phyloP scores from a whole-genome alignment of 2,888 invertebrate species.

The Drosophila kambysellisi region DNA sequence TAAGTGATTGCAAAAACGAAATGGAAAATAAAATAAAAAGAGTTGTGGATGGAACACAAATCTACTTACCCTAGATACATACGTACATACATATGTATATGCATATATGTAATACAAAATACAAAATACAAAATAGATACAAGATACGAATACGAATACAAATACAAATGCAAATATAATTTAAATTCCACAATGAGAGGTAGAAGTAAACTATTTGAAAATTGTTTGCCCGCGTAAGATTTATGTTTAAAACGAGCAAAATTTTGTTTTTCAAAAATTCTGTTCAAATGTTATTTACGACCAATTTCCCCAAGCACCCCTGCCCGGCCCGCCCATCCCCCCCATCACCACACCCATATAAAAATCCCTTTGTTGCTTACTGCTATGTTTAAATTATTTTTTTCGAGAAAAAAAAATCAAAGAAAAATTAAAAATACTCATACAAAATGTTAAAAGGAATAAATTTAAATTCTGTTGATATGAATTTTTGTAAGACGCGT shows the following conservation, averaged over 20 bases:
- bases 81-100: constrained; percentile 31
- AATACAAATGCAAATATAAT: constrained; percentile 45
- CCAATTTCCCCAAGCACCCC: constrained; percentile 5
- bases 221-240: constrained; percentile 63
- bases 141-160: constrained; percentile 37
- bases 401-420: constrained; percentile 37
- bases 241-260: constrained; percentile 45
- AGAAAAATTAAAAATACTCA: constrained; percentile 51
- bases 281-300: constrained; percentile 36
- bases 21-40: constrained; percentile 18
- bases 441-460: constrained; percentile 58
- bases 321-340: constrained; percentile 16
- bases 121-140: constrained; percentile 32
- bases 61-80: constrained; percentile 62
- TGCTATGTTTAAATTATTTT: constrained; percentile 77
- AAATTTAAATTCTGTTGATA: constrained; percentile 80
- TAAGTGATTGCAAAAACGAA: constrained; percentile 61
- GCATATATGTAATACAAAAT: constrained; percentile 37
- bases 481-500: constrained; percentile 75
- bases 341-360: constrained; percentile 1
- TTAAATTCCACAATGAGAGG: constrained; percentile 40
- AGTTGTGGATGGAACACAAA: constrained; percentile 56
- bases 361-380: constrained; percentile 72
- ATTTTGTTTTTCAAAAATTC: constrained; percentile 24
- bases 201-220: constrained; percentile 33